Conservation (phyloP, 2,113 vertebrate genomes). For the Cairina moschata region DNA sequence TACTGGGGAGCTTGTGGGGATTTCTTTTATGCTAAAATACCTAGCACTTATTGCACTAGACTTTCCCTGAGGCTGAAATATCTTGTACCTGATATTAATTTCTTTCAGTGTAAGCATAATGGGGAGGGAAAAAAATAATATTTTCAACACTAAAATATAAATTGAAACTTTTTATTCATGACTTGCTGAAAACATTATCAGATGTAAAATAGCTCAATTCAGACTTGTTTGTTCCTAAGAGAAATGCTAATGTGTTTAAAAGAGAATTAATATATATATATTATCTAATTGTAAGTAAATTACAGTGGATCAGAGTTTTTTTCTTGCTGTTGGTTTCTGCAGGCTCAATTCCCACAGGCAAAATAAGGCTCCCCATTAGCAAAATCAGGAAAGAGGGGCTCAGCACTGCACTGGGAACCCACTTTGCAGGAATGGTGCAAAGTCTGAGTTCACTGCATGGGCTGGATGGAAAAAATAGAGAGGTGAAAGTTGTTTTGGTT, state of each 20-base stretch:
- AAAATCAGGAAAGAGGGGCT: not conserved
- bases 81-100: not conserved
- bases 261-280: not conserved
- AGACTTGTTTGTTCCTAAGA: not conserved
- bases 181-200: not conserved
- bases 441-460: fast-evolving
- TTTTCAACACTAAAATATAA: not conserved
- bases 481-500: not conserved
- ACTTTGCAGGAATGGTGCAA: not conserved
- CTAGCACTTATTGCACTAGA: not conserved
- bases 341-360: not conserved
- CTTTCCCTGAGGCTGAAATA: not conserved
- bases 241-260: not conserved
- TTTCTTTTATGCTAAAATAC: not conserved
- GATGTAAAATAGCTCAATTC: not conserved
- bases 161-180: not conserved
- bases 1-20: not conserved
- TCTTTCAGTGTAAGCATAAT: not conserved
- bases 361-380: fast-evolving
- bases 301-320: not conserved
- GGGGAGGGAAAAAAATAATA: not conserved
- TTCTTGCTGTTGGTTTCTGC: not conserved
- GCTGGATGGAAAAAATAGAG: not conserved
- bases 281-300: not conserved
- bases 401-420: fast-evolving